These are phyloP conservation scores for Chrysolina americana DNA, from an alignment of 2,888 invertebrate species.

Conservation along the genomic window DNA sequence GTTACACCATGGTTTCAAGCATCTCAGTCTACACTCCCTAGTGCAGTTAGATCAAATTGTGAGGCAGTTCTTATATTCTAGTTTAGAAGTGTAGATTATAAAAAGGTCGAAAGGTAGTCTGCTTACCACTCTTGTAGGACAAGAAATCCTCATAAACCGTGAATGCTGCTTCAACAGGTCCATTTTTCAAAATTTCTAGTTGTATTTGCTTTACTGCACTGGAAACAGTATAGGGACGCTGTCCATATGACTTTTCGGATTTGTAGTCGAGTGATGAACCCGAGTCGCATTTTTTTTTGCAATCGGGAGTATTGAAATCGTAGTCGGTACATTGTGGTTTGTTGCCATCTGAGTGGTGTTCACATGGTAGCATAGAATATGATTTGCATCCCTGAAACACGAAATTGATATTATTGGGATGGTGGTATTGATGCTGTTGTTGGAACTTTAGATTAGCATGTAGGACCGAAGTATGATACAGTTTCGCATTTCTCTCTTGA, in stretches of 20 bases:
- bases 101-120: too few species aligned
- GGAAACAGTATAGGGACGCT: not conserved
- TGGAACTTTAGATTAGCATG: too few species aligned
- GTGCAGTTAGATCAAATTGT: too few species aligned
- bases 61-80: too few species aligned
- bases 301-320: constrained; percentile 29
- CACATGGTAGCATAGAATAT: constrained; percentile 46
- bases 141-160: constrained; percentile 87
- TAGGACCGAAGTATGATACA: too few species aligned
- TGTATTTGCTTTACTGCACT: not conserved
- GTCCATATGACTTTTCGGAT: not conserved
- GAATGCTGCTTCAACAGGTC: constrained; percentile 88
- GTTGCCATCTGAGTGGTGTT: constrained; percentile 35
- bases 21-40: too few species aligned
- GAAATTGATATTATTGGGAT: not conserved
- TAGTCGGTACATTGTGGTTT: constrained; percentile 26
- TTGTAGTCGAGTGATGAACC: constrained; percentile 43
- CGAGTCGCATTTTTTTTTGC: constrained; percentile 32
- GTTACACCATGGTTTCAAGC: too few species aligned
- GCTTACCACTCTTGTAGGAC: constrained; percentile 84
- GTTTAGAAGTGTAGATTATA: too few species aligned
- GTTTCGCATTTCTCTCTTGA: too few species aligned
- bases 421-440: too few species aligned
- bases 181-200: constrained; percentile 79
- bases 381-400: constrained; percentile 45